Evolutionary conservation across 2,797 vertebrate genomes (phyloP), one percentile per base, ranked within the genome.

Genomic region (Rhinophrynus dorsalis): DNA sequence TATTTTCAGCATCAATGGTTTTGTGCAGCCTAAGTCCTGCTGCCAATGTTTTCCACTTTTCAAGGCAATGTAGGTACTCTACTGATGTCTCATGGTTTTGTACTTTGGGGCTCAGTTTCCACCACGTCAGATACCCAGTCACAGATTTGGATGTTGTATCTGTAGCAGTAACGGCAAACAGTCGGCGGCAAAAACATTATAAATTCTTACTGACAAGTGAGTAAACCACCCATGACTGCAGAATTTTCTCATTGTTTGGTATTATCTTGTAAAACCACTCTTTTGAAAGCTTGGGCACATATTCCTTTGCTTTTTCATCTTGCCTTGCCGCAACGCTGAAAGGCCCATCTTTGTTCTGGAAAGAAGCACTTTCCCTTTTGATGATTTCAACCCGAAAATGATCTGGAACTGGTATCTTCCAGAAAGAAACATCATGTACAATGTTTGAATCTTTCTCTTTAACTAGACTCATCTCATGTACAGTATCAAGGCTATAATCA

Each of bases 311-410:
- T n/a, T n/a, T n/a, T n/a, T n/a, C 38, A 42, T 17, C 38, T 42
- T 42, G 1, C 38, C 38, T 42, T 42, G 6, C 18, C 5, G n/a
- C 11, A 42, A 17, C 3, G 1, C 10, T 8, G 5, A 42, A 42
- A 10, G 38, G 54, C 1, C 32, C 54, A 38, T 38, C 32, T 35
- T 56, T 37, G 30, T 56, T 38, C 32, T 56, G 54, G 8, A 38
- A 56, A 56, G 18, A 56, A 56, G 54, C 54, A 56, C 54, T 56
- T 56, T 20, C 54, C 32, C 18, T 23, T 56, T 56, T 56, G 30
- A 56, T 21, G 17, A 56, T 56, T 56, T 56, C 32, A 37, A 56
- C 32, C 32, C 11, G 10, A 13, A 38, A 20, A 37, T 56, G 18
- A 56, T 38, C 54, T 23, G 32, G 32, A 56, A 56, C 54, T 37